Conservation (phyloP, 2,888 invertebrate genomes). For the Coelopa pilipes region DNA sequence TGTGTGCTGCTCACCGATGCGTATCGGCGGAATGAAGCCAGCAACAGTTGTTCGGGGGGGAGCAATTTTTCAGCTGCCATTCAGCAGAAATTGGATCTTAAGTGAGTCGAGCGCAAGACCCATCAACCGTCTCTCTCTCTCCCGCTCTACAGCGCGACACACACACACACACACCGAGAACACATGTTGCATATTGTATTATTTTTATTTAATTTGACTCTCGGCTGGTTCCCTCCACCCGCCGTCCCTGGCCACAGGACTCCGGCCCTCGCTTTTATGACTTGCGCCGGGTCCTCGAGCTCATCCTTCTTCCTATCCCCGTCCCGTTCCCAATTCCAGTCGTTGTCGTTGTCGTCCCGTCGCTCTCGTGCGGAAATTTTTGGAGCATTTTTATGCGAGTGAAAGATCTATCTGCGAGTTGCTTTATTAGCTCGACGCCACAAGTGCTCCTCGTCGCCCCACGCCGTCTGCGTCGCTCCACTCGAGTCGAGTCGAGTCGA, state of each 20-base stretch:
- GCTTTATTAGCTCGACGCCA: constrained; percentile 21
- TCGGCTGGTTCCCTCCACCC: not conserved
- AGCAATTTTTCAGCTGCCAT: constrained; percentile 1
- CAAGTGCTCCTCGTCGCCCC: no score
- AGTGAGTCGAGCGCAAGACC: not conserved
- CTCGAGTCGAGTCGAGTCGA: no score
- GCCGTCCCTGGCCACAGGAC: not conserved
- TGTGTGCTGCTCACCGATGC: not conserved
- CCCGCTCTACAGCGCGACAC: not conserved
- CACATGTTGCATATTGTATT: constrained; percentile 14
- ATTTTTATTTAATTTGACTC: constrained; percentile 10
- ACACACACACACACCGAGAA: not conserved
- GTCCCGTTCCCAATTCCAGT: no score
- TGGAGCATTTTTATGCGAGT: constrained; percentile 8
- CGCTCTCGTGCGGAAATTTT: not conserved
- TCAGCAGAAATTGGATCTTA: constrained; percentile 11
- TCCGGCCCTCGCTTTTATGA: not conserved
- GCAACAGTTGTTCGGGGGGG: constrained; percentile 18
- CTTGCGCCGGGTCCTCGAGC: not conserved
- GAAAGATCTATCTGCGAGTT: constrained; percentile 22
- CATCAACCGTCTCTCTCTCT: not conserved
- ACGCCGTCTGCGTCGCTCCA: not conserved
- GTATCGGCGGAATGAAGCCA: not conserved
- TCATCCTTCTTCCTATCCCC: not conserved
- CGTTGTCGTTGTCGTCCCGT: not conserved